A percentile compares a stretch with the other conserved stretches of the same genome.
phyloP scores from a whole-genome alignment of 2,113 vertebrate species.

The Edolisoma coerulescens region DNA sequence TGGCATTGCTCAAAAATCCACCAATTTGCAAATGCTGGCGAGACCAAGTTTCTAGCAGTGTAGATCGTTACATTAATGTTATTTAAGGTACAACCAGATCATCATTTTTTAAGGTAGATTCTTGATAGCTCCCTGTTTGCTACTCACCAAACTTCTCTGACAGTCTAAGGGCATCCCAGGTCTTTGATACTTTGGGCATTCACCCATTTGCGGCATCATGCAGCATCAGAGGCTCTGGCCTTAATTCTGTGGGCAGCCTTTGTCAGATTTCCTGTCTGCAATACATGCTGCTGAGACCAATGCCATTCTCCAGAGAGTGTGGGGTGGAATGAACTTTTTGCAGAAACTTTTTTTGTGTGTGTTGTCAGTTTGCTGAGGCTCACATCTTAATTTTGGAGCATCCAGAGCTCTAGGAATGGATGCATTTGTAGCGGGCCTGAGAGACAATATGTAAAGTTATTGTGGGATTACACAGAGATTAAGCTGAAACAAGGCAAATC shows the following conservation, averaged over 20 bases:
- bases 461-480: background rate
- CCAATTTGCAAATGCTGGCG: background rate
- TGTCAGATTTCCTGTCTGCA: background rate
- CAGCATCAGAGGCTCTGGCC: background rate
- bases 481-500: background rate
- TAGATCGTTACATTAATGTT: background rate
- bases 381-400: background rate
- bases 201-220: background rate
- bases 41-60: background rate
- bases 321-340: background rate
- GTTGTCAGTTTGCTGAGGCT: background rate
- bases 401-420: background rate
- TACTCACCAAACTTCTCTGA: background rate
- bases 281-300: background rate
- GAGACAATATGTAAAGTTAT: background rate
- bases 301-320: background rate
- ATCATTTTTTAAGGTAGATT: background rate
- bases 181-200: background rate
- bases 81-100: background rate
- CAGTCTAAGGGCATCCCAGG: background rate
- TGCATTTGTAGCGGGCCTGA: background rate
- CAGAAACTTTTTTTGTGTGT: background rate
- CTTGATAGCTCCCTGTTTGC: background rate
- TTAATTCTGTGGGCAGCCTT: background rate
- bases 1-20: background rate